Evolutionary conservation across 2,888 invertebrate genomes (phyloP).

Genomic region (Caenorhabditis sp.): DNA sequence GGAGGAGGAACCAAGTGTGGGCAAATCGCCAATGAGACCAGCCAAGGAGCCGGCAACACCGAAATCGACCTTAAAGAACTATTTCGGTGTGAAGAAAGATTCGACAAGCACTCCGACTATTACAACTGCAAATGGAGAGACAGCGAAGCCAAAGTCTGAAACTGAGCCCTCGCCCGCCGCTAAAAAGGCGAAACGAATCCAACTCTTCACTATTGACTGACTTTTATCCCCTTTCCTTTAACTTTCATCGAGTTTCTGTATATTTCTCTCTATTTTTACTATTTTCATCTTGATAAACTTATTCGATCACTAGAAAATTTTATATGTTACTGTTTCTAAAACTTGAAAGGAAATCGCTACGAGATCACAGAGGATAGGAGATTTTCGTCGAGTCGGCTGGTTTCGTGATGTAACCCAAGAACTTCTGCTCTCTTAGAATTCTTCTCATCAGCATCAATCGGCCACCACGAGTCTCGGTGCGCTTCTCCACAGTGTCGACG

Average conservation of each 20-base stretch:
- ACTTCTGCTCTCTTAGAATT: slow-evolving; percentile 77
- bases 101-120: neutral
- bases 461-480: slow-evolving; percentile 75
- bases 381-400: slow-evolving; percentile 69
- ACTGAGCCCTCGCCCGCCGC: neutral
- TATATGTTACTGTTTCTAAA: slow-evolving; percentile 10
- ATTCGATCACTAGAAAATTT: neutral
- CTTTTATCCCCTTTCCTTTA: neutral
- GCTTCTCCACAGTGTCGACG: slow-evolving; percentile 73
- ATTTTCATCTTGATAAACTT: neutral
- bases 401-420: slow-evolving; percentile 76
- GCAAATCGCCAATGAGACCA: slow-evolving; percentile 27
- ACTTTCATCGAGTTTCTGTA: neutral
- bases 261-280: neutral
- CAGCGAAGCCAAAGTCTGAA: neutral
- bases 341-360: neutral
- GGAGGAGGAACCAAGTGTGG: slow-evolving; percentile 7
- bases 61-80: slow-evolving; percentile 48
- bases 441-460: slow-evolving; percentile 79
- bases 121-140: neutral
- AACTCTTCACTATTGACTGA: slow-evolving; percentile 17
- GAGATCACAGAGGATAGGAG: slow-evolving; percentile 70
- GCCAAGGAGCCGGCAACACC: slow-evolving; percentile 18
- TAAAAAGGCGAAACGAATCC: slow-evolving; percentile 25
- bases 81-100: slow-evolving; percentile 32